These are phyloP conservation scores for Toxostoma redivivum DNA, from an alignment of 2,113 vertebrate genomes.

Conservation along the genomic window DNA sequence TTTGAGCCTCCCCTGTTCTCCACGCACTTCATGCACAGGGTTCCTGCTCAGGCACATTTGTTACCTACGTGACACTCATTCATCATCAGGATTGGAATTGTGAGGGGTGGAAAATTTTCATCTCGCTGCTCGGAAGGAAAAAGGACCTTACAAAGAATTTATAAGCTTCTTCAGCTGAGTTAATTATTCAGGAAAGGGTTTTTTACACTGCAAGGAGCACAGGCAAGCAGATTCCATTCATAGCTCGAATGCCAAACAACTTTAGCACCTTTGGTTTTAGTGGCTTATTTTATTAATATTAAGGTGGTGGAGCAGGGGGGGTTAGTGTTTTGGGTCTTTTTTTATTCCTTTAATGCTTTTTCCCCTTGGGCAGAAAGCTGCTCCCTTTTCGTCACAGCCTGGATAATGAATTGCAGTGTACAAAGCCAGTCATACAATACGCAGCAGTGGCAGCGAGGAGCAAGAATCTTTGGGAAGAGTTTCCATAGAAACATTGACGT, in stretches of 20 bases:
- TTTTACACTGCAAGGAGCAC: conserved; percentile 9
- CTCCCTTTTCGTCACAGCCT: conserved; percentile 62
- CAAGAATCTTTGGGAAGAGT: conserved; percentile 82
- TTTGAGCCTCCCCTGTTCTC: background rate
- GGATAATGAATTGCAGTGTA: conserved; percentile 73
- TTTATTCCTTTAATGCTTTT: background rate
- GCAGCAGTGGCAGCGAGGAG: conserved; percentile 63
- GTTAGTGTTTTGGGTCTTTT: background rate
- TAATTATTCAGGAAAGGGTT: conserved; percentile 32
- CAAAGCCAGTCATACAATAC: conserved; percentile 77
- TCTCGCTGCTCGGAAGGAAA: background rate
- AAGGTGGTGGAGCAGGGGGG: background rate
- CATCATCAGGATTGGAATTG: background rate
- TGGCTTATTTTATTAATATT: conserved; percentile 37
- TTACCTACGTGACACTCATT: background rate
- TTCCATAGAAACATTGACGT: conserved; percentile 90
- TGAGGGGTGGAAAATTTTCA: background rate
- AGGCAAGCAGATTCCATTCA: conserved; percentile 19
- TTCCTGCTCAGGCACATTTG: background rate
- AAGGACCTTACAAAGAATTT: background rate
- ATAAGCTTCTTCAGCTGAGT: conserved; percentile 20
- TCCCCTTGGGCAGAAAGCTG: conserved; percentile 34
- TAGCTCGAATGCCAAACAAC: conserved; percentile 4
- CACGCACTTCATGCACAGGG: background rate
- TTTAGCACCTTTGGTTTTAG: conserved; percentile 23